phyloP scores from a whole-genome alignment of 2,797 vertebrate species.

The Garrulus glandarius region DNA sequence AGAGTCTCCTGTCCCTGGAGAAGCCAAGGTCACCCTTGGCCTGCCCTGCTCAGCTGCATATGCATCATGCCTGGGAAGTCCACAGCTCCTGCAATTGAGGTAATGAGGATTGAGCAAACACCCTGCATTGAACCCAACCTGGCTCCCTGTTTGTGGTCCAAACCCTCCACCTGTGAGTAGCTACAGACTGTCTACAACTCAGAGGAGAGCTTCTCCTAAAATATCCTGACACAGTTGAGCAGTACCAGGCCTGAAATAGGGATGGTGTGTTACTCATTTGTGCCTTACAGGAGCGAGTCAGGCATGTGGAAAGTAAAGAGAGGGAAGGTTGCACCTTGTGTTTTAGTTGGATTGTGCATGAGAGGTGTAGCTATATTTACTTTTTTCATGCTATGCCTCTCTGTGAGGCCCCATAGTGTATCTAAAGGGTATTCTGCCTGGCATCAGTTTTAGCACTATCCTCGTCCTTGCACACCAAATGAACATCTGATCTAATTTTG shows the following conservation, averaged over 20 bases:
- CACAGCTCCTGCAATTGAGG: background rate
- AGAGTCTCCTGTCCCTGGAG: background rate
- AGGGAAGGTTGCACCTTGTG: background rate
- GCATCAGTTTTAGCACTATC: background rate
- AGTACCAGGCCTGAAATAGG: background rate
- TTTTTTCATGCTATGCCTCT: background rate
- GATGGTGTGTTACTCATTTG: background rate
- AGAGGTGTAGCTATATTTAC: background rate
- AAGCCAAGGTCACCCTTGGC: rapidly evolving
- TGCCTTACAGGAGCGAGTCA: background rate
- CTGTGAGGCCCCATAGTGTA: background rate
- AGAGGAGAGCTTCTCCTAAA: background rate
- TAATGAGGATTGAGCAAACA: background rate
- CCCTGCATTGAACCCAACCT: background rate
- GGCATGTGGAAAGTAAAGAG: background rate
- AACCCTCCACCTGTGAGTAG: background rate
- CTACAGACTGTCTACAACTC: background rate
- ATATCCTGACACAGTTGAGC: rapidly evolving
- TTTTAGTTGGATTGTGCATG: background rate
- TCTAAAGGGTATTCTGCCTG: background rate
- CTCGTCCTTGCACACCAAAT: background rate
- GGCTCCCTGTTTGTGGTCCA: rapidly evolving
- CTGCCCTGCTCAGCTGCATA: rapidly evolving
- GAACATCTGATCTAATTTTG: background rate
- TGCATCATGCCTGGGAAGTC: rapidly evolving